Evolutionary conservation across 2,888 invertebrate species (phyloP), one percentile per base, ranked within the genome.

Genomic region (Liodrosophila aerea): DNA sequence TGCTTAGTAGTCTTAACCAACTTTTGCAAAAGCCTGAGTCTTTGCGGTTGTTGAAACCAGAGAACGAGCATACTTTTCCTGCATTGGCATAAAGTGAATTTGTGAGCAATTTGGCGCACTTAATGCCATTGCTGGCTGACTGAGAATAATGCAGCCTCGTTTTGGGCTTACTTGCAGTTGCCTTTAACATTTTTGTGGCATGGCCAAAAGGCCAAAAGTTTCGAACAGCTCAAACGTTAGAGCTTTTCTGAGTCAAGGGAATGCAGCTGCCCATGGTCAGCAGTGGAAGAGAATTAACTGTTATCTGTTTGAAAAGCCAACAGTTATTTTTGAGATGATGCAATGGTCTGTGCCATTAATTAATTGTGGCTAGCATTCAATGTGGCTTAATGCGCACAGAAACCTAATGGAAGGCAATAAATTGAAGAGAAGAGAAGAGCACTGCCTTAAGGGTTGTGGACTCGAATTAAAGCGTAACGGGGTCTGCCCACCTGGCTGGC

Each of bases 331-430:
- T 13, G 22, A 45, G 22, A 22, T 22, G 22, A 30, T 51, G 39
- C 51, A 57, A 58, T 43, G 18, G 34, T 30, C 49, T 51, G 27
- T 53, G 65, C 22, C 22, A n/a, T 75, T 75, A 70, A 70, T 72
- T 69, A 76, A 81, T 65, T 77, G 67, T 57, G 69, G 52, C 53
- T 56, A 46, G 56, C 49, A 56, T 29, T 54, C 39, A 18, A 18
- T 9, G 58, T 7, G 57, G 64, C 71, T 56, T 60, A 63, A 13
- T 37, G 34, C 37, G 9, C 15, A 31, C 27, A 15, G n/a, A 15
- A 39, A 22, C 57, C 57, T 74, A 69, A 77, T 81, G 61, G 60
- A 64, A 59, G 43, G 50, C 75, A 63, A 78, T 77, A 76, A 82
- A 67, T 63, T 61, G 61, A 46, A 33, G 27, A 34, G 22, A 11